These are phyloP conservation scores for Alectoris magna DNA, from an alignment of 2,797 vertebrate genomes.

Conservation along the genomic window DNA sequence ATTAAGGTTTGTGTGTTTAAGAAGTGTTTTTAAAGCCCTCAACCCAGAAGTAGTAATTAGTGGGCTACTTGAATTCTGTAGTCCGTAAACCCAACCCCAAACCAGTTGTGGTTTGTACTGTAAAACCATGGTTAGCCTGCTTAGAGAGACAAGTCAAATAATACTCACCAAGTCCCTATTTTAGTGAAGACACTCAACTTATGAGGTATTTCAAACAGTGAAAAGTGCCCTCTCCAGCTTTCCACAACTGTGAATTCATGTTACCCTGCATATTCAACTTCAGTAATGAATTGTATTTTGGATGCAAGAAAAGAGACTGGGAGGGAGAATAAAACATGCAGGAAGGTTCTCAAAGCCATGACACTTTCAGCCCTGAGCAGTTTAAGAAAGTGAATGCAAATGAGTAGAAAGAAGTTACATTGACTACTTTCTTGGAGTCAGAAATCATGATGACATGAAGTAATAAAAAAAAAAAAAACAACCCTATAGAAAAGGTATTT, in stretches of 20 bases:
- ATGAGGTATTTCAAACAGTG: conserved; percentile 70
- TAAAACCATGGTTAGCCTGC: conserved; percentile 13
- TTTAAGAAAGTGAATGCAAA: conserved; percentile 47
- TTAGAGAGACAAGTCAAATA: conserved; percentile 16
- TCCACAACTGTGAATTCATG: conserved; percentile 11
- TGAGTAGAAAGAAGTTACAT: neutral
- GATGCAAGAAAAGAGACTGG: neutral
- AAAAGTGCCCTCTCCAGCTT: conserved; percentile 60
- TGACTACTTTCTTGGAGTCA: conserved; percentile 50
- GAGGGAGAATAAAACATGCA: conserved; percentile 7
- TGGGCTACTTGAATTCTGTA: neutral
- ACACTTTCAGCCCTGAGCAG: conserved; percentile 62
- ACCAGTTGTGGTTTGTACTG: neutral
- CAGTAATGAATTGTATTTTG: neutral
- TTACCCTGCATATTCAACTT: conserved; percentile 40
- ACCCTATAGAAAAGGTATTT: conserved; percentile 29
- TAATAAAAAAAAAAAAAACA: conserved; percentile 30
- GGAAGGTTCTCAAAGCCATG: conserved; percentile 42
- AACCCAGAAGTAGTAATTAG: neutral
- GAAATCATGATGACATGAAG: conserved; percentile 35
- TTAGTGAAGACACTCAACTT: conserved; percentile 60
- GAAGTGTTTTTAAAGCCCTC: conserved; percentile 44
- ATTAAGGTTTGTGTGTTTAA: neutral
- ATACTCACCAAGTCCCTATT: conserved; percentile 33
- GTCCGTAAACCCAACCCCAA: neutral